phyloP scores from a whole-genome alignment of 2,888 invertebrate species.

The Tenthredo amoena region DNA sequence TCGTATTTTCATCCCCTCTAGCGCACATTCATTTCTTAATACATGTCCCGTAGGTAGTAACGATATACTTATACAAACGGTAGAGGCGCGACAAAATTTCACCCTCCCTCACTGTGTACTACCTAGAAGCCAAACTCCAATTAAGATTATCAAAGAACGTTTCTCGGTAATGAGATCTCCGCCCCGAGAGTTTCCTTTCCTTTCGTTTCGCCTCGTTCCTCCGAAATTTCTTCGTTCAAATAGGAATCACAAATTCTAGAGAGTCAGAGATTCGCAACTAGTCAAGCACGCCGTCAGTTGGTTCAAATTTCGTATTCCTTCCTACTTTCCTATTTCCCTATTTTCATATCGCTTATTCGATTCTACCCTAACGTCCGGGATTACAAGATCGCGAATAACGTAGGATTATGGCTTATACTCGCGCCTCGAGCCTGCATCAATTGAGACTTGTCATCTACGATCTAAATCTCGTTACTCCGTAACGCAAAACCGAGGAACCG shows the following conservation, averaged over 20 bases:
- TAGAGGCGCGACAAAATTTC: conserved; percentile 11
- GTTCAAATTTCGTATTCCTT: background rate
- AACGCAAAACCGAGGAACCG: conserved; percentile 2
- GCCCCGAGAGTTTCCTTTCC: background rate
- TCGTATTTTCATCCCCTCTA: background rate
- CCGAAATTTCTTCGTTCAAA: background rate
- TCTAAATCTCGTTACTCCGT: conserved; percentile 36
- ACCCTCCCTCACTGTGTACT: background rate
- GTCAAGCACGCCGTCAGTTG: background rate
- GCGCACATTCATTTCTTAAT: background rate
- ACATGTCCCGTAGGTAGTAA: background rate
- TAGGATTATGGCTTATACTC: background rate
- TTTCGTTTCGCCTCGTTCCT: background rate
- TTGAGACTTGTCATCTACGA: background rate
- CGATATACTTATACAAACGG: background rate
- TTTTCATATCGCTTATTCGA: background rate
- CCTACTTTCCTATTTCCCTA: background rate
- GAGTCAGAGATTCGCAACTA: background rate
- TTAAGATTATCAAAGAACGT: conserved; percentile 25
- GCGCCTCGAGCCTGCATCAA: background rate
- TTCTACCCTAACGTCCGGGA: background rate
- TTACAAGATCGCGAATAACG: conserved; percentile 2
- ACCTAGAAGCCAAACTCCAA: conserved; percentile 13
- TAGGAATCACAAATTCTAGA: background rate
- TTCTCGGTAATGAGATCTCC: conserved; percentile 12